Base-by-base conservation (phyloP, 2,888 invertebrate species). In the Volucella inanis region DNA sequence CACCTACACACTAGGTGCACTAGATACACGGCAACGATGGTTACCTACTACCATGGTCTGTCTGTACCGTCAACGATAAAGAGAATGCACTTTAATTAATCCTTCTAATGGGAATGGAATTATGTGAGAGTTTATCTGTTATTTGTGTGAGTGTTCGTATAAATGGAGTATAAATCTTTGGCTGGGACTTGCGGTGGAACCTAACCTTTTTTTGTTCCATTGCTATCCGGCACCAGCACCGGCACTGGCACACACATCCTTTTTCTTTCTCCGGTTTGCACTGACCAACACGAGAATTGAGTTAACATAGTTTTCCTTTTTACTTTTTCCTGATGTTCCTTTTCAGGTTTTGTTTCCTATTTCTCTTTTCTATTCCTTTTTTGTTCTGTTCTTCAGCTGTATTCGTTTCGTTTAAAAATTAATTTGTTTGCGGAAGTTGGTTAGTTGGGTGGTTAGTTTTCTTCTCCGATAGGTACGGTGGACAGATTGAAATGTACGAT, bases 21-120 rank as follows among this genome's bases (percentile, higher is more conserved):
- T 45, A 54, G 11, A 55, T 22, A 22, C 22, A 47, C n/a, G 38
- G 41, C 41, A 39, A 57, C 15, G 31, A 31, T 31, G 31, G 31
- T 0, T 0, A 31, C 31, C 31, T 31, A 31, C 31, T 31, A 31
- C 31, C 6, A 31, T 31, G 1, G 31, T 43, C 59, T 18, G 49
- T 70, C 39, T 77, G 75, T 57, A 62, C 62, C 79, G 64, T 65
- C 64, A 38, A 72, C 72, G 79, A 71, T 79, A 79, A 78, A 72
- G 79, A 65, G 79, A 72, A 65, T 79, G 79, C 79, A 79, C 79
- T 79, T 79, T 65, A 79, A 79, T 79, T 79, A 79, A 79, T 79
- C 79, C 72, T 72, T 72, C 52, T 71, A 79, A 79, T 79, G 79
- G 79, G 65, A 67, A 59, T 59, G 72, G 67, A 71, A 79, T 72